A percentile compares a stretch with the other conserved stretches of the same genome.
Evolutionary conservation across 2,888 invertebrate genomes (phyloP).

Genomic region (Leptopilina myrica): DNA sequence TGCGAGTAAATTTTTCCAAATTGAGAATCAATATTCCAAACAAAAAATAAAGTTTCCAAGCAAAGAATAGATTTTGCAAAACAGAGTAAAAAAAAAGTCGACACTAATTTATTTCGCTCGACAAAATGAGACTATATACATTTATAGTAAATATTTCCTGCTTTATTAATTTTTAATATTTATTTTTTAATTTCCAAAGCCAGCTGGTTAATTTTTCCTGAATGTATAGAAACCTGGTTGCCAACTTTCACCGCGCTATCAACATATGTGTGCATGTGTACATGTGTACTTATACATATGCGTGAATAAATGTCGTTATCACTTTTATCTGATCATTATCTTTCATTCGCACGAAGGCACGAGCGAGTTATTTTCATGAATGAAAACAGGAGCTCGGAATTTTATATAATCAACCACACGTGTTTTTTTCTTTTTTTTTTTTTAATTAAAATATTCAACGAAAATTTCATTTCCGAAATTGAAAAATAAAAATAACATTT

Average conservation of each 20-base stretch:
- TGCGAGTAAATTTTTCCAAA: too few relatives aligned
- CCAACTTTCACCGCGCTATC: conserved; percentile 30
- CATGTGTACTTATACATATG: too few relatives aligned
- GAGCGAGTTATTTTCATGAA: conserved; percentile 43
- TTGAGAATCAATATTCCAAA: too few relatives aligned
- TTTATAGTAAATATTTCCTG: not conserved
- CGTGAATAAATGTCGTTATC: conserved; percentile 6
- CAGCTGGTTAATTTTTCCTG: conserved; percentile 15
- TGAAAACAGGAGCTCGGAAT: conserved; percentile 21
- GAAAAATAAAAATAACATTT: too few relatives aligned
- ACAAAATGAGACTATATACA: too few relatives aligned
- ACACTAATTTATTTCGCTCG: too few relatives aligned
- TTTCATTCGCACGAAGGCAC: conserved; percentile 39
- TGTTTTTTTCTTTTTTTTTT: not conserved
- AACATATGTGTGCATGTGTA: not conserved
- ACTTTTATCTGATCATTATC: conserved; percentile 38
- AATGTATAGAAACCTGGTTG: conserved; percentile 34
- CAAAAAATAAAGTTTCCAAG: too few relatives aligned
- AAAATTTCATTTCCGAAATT: too few relatives aligned
- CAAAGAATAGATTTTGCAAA: too few relatives aligned
- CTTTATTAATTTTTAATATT: not conserved
- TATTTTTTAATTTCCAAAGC: conserved; percentile 2
- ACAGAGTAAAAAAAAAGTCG: too few relatives aligned
- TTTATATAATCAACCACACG: conserved; percentile 38
- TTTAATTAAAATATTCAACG: too few relatives aligned